Evolutionary conservation across 2,113 vertebrate genomes (phyloP).

Genomic region (Petaurus breviceps): DNA sequence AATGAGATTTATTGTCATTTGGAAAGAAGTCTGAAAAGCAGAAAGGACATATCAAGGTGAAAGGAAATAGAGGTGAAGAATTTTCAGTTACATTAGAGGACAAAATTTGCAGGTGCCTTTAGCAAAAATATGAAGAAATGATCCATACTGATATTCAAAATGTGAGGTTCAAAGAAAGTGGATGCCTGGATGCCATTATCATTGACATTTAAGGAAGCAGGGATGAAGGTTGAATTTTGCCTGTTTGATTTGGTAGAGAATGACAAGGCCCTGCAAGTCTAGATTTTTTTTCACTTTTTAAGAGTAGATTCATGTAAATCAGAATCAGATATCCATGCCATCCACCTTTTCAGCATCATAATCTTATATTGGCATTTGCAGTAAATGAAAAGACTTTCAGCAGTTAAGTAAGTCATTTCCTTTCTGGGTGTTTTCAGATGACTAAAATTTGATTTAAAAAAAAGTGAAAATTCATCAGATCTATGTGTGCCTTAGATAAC

Average conservation of each 20-base stretch:
- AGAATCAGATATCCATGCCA: background rate
- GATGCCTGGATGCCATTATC: background rate
- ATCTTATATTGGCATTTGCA: background rate
- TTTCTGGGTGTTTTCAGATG: background rate
- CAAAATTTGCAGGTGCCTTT: background rate
- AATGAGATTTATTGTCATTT: background rate
- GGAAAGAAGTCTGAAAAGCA: background rate
- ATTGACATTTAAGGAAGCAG: constrained; percentile 16
- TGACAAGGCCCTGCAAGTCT: background rate
- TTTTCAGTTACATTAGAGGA: background rate
- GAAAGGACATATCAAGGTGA: background rate
- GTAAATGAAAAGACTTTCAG: constrained; percentile 5
- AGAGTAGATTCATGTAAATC: background rate
- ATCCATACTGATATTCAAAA: constrained; percentile 1
- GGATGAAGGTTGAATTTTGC: background rate
- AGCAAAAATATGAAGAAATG: background rate
- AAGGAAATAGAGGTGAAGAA: background rate
- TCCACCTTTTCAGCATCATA: background rate
- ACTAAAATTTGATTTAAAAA: background rate
- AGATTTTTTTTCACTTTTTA: background rate
- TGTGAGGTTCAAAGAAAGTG: constrained; percentile 4
- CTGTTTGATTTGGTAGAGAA: constrained; percentile 27
- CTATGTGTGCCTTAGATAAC: background rate
- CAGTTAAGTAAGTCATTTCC: background rate
- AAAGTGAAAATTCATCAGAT: background rate